A percentile compares a stretch with the other conserved stretches of the same genome.
These are phyloP conservation scores for Sinella curviseta DNA, from an alignment of 1,140 invertebrate species.

Conservation along the genomic window DNA sequence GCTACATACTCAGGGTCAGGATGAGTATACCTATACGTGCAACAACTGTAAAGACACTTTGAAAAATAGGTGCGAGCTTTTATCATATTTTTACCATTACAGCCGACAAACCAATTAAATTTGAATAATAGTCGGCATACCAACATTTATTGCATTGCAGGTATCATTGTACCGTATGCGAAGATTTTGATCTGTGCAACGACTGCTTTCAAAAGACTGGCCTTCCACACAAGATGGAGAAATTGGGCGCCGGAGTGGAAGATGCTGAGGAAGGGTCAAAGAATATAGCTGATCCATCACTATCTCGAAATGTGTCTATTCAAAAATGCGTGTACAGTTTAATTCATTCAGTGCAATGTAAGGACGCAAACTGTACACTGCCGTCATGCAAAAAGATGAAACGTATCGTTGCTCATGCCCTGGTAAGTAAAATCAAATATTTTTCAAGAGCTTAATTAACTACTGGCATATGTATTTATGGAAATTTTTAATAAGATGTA, in stretches of 20 bases:
- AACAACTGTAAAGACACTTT: conserved; percentile 95
- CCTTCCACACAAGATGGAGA: conserved; percentile 97
- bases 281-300: conserved; percentile 81
- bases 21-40: conserved; percentile 98
- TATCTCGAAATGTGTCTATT: conserved; percentile 89
- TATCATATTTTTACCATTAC: too few relatives aligned
- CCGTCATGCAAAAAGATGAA: conserved; percentile 99
- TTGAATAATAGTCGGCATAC: conserved; percentile 80
- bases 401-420: conserved; percentile 93
- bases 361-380: conserved; percentile 95
- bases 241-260: conserved; percentile 87
- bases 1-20: conserved; percentile 96
- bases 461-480: too few relatives aligned
- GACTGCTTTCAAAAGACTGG: conserved; percentile 91
- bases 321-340: conserved; percentile 96
- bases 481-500: not conserved
- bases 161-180: conserved; percentile 48
- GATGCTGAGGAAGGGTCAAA: conserved; percentile 86
- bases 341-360: conserved; percentile 93
- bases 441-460: not conserved
- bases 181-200: conserved; percentile 97
- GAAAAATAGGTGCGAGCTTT: conserved; percentile 88
- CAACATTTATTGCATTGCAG: conserved; percentile 28
- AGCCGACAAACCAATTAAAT: conserved; percentile 85
- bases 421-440: conserved; percentile 54